phyloP scores from a whole-genome alignment of 1,140 invertebrate species.

The Nephila pilipes region DNA sequence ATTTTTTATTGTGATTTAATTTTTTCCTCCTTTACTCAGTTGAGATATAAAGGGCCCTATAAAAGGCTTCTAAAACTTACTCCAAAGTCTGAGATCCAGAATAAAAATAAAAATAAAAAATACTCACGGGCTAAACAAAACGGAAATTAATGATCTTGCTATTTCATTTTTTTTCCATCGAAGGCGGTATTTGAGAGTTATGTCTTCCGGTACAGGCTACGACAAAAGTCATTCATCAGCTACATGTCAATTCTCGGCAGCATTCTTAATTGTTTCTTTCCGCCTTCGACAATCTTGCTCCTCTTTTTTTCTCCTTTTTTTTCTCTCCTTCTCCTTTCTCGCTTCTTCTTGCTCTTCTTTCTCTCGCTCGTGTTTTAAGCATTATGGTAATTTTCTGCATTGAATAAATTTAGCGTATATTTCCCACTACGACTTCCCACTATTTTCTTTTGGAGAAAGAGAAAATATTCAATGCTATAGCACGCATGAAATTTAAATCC shows the following conservation, averaged over 20 bases:
- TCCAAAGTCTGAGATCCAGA: slow-evolving; percentile 44
- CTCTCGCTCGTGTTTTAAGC: slow-evolving; percentile 66
- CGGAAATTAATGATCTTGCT: slow-evolving; percentile 75
- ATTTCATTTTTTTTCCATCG: slow-evolving; percentile 63
- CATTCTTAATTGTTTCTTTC: slow-evolving; percentile 77
- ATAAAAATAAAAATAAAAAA: slow-evolving; percentile 65
- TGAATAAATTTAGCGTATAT: slow-evolving; percentile 72
- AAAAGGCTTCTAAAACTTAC: slow-evolving; percentile 66
- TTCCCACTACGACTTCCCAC: slow-evolving; percentile 12
- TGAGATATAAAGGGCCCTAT: slow-evolving; percentile 63
- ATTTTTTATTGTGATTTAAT: slow-evolving; percentile 70
- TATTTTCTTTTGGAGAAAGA: slow-evolving; percentile 38
- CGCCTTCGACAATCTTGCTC: slow-evolving; percentile 68
- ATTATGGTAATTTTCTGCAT: slow-evolving; percentile 75
- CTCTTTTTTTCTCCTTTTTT: slow-evolving; percentile 25
- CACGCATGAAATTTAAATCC: slow-evolving; percentile 66
- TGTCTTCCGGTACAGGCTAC: slow-evolving; percentile 70
- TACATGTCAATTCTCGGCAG: slow-evolving; percentile 76
- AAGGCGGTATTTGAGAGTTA: slow-evolving; percentile 70
- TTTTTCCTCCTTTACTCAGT: slow-evolving; percentile 34
- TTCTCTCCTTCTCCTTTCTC: slow-evolving; percentile 18
- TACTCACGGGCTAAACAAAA: slow-evolving; percentile 72
- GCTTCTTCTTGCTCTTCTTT: slow-evolving; percentile 41
- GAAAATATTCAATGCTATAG: slow-evolving; percentile 54
- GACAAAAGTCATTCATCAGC: slow-evolving; percentile 72